Evolutionary conservation across 2,797 vertebrate species (phyloP).

Genomic region (Spea hammondii): DNA sequence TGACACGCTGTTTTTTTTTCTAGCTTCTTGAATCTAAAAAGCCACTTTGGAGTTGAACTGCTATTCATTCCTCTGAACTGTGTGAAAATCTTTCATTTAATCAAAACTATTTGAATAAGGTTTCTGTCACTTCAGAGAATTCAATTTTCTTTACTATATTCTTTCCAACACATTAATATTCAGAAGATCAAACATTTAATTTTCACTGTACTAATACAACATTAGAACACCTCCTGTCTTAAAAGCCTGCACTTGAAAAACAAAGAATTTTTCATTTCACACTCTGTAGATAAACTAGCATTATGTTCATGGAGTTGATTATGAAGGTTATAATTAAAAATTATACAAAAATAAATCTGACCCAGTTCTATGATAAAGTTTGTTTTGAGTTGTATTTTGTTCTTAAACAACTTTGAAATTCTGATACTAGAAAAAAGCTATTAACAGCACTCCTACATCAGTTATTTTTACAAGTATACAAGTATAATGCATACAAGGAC

Average conservation of each 20-base stretch:
- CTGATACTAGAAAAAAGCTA: no score
- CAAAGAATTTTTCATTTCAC: conserved; percentile 76
- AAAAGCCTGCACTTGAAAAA: conserved; percentile 66
- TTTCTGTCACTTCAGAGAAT: conserved; percentile 73
- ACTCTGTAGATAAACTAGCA: conserved; percentile 78
- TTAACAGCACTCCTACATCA: no score
- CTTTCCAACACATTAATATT: conserved; percentile 79
- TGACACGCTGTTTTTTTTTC: conserved; percentile 54
- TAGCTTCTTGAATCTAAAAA: conserved; percentile 73
- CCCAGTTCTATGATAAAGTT: conserved; percentile 64
- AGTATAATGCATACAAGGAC: no score
- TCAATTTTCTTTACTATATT: conserved; percentile 76
- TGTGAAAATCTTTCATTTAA: conserved; percentile 72
- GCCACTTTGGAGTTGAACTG: conserved; percentile 70
- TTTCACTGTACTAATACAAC: conserved; percentile 68
- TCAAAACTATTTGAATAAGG: conserved; percentile 76
- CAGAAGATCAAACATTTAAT: conserved; percentile 74
- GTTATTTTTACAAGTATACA: no score
- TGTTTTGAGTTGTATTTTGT: background rate
- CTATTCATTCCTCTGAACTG: conserved; percentile 67
- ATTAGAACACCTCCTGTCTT: conserved; percentile 63
- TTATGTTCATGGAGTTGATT: conserved; percentile 77
- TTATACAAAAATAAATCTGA: conserved; percentile 57
- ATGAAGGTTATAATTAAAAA: conserved; percentile 74
- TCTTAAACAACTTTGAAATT: background rate